Evolutionary conservation across 2,888 invertebrate species (phyloP), one percentile per base, ranked within the genome.

Genomic region (Eupeodes latifasciatus): DNA sequence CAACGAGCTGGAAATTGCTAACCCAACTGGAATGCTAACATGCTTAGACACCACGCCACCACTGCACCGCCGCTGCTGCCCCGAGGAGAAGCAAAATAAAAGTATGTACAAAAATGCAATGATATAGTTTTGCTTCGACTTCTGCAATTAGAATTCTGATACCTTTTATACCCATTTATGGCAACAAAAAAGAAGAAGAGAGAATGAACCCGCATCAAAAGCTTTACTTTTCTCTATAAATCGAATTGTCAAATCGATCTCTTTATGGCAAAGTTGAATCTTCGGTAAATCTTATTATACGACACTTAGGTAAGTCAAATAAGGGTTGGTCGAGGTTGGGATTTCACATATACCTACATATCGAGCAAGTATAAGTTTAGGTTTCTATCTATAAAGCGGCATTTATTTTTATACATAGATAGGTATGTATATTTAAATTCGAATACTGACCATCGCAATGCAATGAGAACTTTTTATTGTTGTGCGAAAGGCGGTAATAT

Each of bases 1-100:
- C 88, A 88, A 69, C 88, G 88, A 88, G 88, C 88, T 88, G 88
- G 88, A 88, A 88, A 88, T 88, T 78, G 88, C 85, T 85, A 85
- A 88, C 88, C 81, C 77, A 85, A 85, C 85, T 85, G 85, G 88
- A 88, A 88, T 85, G 69, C 78, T 78, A 88, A 88, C 85, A 88
- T 88, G 88, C 81, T 81, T 78, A 88, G 81, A 77, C 55, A 71
- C 69, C 14, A 40, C 40, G 9, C 40, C 40, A 40, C 40, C 40
- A 40, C 40, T 9, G 9, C 5, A 40, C 27, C 27, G 27, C 27
- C 27, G 27, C 27, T 27, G 27, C 27, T 27, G 27, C 3, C 27
- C 27, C 1, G 27, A 27, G 27, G 3, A 27, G 3, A 27, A 27
- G 19, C 19, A 19, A 19, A 19, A 19, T 19, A 19, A 19, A 19